A percentile compares a stretch with the other conserved stretches of the same genome.
phyloP scores from a whole-genome alignment of 2,797 vertebrate species.

The Tiaroga cobitis region DNA sequence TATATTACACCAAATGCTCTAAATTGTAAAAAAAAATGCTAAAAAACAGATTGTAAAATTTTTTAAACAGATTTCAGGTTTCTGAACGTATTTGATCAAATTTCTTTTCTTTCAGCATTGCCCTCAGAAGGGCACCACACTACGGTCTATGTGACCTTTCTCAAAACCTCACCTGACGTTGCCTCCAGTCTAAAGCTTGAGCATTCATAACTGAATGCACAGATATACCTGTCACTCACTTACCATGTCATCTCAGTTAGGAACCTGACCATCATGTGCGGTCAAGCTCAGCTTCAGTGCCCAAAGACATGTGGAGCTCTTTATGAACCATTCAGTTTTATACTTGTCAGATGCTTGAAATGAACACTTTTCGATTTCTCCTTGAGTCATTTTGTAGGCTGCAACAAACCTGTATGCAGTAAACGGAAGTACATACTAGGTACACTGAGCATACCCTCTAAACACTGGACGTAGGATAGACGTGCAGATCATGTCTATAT shows the following conservation, averaged over 20 bases:
- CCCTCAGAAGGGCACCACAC: background rate
- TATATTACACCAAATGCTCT: background rate
- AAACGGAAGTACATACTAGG: background rate
- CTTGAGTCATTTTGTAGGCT: background rate
- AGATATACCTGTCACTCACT: constrained; percentile 27
- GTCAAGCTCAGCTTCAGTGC: constrained; percentile 29
- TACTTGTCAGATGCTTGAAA: background rate
- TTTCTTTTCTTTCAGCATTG: background rate
- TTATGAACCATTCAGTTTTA: background rate
- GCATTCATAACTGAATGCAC: constrained; percentile 19
- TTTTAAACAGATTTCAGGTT: no score
- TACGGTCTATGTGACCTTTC: background rate
- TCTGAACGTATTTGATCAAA: background rate
- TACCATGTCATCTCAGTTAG: constrained; percentile 29
- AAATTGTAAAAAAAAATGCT: no score
- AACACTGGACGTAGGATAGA: no score
- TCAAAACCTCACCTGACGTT: background rate
- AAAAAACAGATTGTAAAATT: no score
- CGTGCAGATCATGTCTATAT: no score
- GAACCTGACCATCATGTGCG: constrained; percentile 36
- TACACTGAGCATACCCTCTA: background rate
- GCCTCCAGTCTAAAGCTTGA: background rate
- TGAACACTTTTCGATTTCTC: background rate
- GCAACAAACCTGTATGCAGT: background rate
- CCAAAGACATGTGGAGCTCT: background rate